Evolutionary conservation across 2,888 invertebrate species (phyloP).

Genomic region (Chromoteleia sp.): DNA sequence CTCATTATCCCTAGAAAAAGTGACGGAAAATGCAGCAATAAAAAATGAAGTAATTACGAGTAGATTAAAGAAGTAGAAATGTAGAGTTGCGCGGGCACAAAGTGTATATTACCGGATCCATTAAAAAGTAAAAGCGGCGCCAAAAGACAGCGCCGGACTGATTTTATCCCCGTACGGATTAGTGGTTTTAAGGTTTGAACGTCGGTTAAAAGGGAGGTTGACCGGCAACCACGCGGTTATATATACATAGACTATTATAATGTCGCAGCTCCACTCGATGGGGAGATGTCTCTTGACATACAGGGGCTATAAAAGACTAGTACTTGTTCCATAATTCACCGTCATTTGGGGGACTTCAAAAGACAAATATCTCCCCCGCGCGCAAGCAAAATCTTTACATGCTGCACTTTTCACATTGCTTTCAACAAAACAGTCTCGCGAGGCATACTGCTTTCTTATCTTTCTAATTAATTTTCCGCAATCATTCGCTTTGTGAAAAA

Average conservation of each 20-base stretch:
- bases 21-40: slow-evolving; percentile 5
- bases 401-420: slow-evolving; percentile 33
- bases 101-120: slow-evolving; percentile 32
- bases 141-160: slow-evolving; percentile 29
- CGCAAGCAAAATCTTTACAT: slow-evolving; percentile 52
- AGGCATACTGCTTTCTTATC: slow-evolving; percentile 3
- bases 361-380: slow-evolving; percentile 52
- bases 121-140: slow-evolving; percentile 26
- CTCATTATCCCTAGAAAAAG: slow-evolving; percentile 1
- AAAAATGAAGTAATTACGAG: slow-evolving; percentile 19
- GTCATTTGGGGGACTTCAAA: slow-evolving; percentile 53
- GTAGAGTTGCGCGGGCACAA: background rate
- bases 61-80: slow-evolving; percentile 30
- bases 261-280: slow-evolving; percentile 44
- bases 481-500: background rate
- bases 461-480: slow-evolving; percentile 24
- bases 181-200: slow-evolving; percentile 61
- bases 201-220: slow-evolving; percentile 62
- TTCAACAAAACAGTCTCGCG: background rate
- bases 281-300: slow-evolving; percentile 55
- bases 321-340: slow-evolving; percentile 64
- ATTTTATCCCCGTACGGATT: slow-evolving; percentile 59
- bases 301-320: slow-evolving; percentile 62
- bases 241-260: slow-evolving; percentile 56
- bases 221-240: slow-evolving; percentile 63